Conservation (phyloP, 2,888 invertebrate species). For the Netelia melanura region DNA sequence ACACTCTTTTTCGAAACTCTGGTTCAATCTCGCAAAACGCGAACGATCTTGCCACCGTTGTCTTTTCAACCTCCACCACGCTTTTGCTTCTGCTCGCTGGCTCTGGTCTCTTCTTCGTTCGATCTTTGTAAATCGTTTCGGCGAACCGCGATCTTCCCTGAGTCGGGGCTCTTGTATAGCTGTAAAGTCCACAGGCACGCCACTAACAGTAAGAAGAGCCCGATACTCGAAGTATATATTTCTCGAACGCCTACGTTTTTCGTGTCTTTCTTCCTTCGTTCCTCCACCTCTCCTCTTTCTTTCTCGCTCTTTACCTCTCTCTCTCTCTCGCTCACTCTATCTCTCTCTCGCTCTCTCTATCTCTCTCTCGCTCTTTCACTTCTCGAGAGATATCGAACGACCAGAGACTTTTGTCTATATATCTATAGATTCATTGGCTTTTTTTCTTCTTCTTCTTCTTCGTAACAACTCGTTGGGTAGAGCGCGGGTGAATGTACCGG, state of each 20-base stretch:
- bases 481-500: constrained; percentile 58
- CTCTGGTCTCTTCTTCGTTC: neutral
- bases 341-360: neutral
- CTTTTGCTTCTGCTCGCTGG: neutral
- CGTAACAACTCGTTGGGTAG: constrained; percentile 36
- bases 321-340: no score
- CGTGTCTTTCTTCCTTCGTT: constrained; percentile 20
- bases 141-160: constrained; percentile 56
- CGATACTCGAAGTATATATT: constrained; percentile 47
- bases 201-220: constrained; percentile 32
- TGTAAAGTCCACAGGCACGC: constrained; percentile 55
- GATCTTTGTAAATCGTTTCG: constrained; percentile 60
- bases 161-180: constrained; percentile 15
- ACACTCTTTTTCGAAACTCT: constrained; percentile 29
- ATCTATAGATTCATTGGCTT: neutral
- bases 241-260: constrained; percentile 63
- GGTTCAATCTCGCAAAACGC: constrained; percentile 51
- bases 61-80: constrained; percentile 5
- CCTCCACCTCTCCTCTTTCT: neutral
- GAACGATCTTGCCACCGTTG: constrained; percentile 57
- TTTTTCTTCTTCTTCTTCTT: constrained; percentile 21
- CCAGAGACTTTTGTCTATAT: constrained; percentile 13
- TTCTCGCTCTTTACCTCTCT: no score
- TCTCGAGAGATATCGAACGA: neutral
- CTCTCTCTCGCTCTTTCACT: neutral